Percentiles rank a stretch among this genome's conserved stretches.
Conservation (phyloP, 2,888 invertebrate species). For the Melipona bicolor region DNA sequence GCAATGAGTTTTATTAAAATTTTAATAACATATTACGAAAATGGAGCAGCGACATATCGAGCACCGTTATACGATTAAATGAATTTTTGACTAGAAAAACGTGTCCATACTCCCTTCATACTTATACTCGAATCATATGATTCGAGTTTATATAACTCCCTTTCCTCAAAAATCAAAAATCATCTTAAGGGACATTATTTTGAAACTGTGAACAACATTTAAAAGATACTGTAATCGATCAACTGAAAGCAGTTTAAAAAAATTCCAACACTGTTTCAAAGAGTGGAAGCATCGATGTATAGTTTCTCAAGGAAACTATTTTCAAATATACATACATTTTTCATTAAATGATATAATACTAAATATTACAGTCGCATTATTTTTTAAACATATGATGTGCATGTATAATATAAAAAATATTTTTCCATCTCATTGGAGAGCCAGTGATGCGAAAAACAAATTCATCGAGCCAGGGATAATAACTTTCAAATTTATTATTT, state of each 20-base stretch:
- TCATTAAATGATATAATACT: background rate
- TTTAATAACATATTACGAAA: too few species aligned
- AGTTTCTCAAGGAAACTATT: background rate
- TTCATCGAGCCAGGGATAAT: too few species aligned
- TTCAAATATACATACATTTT: background rate
- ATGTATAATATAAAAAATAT: too few species aligned
- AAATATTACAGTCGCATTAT: too few species aligned
- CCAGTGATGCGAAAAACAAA: too few species aligned
- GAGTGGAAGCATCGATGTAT: too few species aligned
- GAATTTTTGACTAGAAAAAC: background rate
- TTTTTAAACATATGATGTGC: too few species aligned
- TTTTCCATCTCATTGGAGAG: too few species aligned
- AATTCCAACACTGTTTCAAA: background rate
- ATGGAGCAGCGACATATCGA: background rate
- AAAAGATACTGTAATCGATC: background rate
- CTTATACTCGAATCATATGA: too few species aligned
- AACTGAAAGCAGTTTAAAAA: background rate
- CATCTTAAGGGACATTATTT: background rate
- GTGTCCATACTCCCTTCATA: too few species aligned
- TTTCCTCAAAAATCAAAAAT: background rate
- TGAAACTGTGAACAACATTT: background rate
- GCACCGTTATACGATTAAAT: background rate
- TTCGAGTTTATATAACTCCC: background rate
- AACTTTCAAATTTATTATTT: too few species aligned
- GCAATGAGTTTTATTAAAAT: too few species aligned